These are phyloP conservation scores for Nyctibius grandis DNA, from an alignment of 2,797 vertebrate genomes.

Conservation along the genomic window DNA sequence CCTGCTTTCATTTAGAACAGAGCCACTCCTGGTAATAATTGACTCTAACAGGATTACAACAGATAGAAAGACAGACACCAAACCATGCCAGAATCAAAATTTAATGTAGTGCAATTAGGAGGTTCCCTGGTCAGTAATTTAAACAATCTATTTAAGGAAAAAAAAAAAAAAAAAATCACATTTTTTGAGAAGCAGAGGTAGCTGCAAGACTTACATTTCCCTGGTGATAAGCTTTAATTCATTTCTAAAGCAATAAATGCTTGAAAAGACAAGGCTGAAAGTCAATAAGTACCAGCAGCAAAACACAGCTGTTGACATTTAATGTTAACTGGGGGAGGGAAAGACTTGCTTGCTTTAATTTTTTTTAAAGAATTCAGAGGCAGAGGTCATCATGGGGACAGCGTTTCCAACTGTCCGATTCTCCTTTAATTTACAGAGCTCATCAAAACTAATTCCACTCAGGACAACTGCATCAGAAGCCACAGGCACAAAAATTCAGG, in stretches of 20 bases:
- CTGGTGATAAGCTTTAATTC: background rate
- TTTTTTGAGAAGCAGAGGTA: background rate
- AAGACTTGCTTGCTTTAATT: background rate
- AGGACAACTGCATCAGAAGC: background rate
- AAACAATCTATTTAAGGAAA: background rate
- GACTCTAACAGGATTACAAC: background rate
- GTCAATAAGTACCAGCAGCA: constrained; percentile 36
- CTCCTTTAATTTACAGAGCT: background rate
- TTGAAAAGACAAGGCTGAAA: constrained; percentile 27
- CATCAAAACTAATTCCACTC: background rate
- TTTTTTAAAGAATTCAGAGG: background rate
- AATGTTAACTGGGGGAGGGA: background rate
- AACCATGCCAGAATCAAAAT: background rate
- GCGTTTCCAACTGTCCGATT: background rate
- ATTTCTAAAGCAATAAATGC: constrained; percentile 3
- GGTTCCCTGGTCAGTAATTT: background rate
- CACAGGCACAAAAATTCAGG: background rate
- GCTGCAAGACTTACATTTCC: background rate
- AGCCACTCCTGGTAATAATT: background rate
- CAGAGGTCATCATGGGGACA: background rate
- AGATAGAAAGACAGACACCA: background rate
- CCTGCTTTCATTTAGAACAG: background rate
- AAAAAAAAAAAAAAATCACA: background rate
- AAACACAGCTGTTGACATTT: constrained; percentile 46
- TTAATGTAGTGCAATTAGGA: background rate